phyloP scores from a whole-genome alignment of 1,140 invertebrate species.

The Drosophila jambulina region DNA sequence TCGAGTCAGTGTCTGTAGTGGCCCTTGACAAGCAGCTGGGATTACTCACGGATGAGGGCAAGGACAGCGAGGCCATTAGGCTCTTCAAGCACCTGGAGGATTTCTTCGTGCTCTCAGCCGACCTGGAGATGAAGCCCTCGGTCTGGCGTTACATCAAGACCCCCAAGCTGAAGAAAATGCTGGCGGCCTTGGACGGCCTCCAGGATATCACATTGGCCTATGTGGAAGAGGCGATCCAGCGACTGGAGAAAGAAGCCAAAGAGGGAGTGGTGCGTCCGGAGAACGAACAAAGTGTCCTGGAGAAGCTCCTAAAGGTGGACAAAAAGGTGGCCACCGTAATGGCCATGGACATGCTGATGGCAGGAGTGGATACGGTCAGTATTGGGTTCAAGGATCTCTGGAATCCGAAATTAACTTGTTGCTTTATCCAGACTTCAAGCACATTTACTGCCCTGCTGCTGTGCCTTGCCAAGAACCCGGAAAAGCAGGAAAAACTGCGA shows the following conservation, averaged over 20 bases:
- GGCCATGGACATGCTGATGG: conserved; percentile 85
- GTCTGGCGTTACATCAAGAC: conserved; percentile 88
- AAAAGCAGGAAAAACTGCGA: conserved; percentile 90
- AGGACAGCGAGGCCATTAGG: conserved; percentile 26
- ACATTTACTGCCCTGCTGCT: conserved; percentile 46
- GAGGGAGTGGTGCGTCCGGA: conserved; percentile 45
- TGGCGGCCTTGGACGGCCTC: conserved; percentile 80
- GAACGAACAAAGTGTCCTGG: conserved; percentile 75
- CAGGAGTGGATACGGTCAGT: conserved; percentile 82
- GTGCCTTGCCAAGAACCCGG: conserved; percentile 89
- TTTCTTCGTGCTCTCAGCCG: conserved; percentile 86
- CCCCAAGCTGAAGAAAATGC: conserved; percentile 86
- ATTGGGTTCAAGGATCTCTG: background rate
- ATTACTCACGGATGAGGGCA: conserved; percentile 65
- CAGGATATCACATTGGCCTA: conserved; percentile 49
- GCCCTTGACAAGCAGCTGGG: conserved; percentile 86
- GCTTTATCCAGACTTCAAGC: conserved; percentile 50
- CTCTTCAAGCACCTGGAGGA: conserved; percentile 84
- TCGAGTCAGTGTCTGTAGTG: conserved; percentile 90
- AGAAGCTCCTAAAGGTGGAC: conserved; percentile 85
- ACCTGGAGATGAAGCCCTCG: conserved; percentile 88
- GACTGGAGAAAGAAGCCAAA: conserved; percentile 58
- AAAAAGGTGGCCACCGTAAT: conserved; percentile 85
- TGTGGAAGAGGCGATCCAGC: conserved; percentile 65
- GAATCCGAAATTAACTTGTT: no score